Base-by-base conservation (phyloP, 2,113 vertebrate genomes). In the Picathartes gymnocephalus region DNA sequence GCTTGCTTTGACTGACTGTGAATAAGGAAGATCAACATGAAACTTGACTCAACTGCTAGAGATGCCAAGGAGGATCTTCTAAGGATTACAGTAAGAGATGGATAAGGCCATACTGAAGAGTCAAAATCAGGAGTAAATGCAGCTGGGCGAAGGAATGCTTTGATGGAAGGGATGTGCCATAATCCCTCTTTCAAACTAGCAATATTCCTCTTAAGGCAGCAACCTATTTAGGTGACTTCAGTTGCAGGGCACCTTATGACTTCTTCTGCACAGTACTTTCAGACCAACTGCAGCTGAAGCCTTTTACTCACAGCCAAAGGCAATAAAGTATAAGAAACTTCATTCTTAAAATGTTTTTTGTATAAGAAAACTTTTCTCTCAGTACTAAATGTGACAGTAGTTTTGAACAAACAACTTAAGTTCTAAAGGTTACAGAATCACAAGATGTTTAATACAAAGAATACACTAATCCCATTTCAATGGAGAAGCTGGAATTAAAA, bases 91-190 rank as follows among this genome's bases (percentile, higher is more conserved):
- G 53, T 27, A 73, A 84, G 81, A 94, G 39, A 86, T 48, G 57
- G 65, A 27, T 84, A 82, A 91, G 17, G 44, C 27, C 62, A 72
- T 25, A 74, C 9, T 62, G 57, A 91, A 74, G 30, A 88, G 51
- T 87, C 80, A 93, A 90, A 97, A 93, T 82, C 72, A 69, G 31
- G 37, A 62, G 57, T 28, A 91, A 90, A 92, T 56, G 66, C 76
- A 91, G 58, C 44, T 51, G 40, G 19, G 17, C 4, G 3, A 77
- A 96, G 62, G 82, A 93, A 85, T 74, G 70, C 58, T 91, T 88
- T 91, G 64, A 93, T 50, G 53, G 61, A 74, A 86, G 57, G 33
- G 27, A 71, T 57, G n/a, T 60, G 37, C 28, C 48, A 58, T 64
- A 88, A 95, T 71, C 47, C 31, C 40, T 85, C n/a, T 60, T 64